Conservation (phyloP, 1,140 invertebrate species). For the Drosophila lacertosa region DNA sequence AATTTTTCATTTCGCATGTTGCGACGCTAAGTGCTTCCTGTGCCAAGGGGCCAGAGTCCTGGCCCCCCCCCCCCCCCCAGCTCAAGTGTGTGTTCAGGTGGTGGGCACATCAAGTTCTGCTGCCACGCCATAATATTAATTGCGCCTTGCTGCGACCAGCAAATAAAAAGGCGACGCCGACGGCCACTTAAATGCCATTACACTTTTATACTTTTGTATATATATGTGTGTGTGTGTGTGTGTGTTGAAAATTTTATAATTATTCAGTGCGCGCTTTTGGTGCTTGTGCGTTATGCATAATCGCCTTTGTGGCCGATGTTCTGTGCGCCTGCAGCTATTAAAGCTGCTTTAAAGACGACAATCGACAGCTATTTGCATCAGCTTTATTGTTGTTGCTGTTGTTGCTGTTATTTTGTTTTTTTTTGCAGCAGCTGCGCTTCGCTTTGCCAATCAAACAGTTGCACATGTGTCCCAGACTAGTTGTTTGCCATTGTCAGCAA, state of each 20-base stretch:
- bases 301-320: constrained; percentile 49
- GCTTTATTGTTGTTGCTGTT: constrained; percentile 38
- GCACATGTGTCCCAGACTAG: constrained; percentile 37
- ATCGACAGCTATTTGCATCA: constrained; percentile 60
- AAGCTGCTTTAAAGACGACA: constrained; percentile 40
- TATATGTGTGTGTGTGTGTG: constrained; percentile 15
- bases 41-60: constrained; percentile 29
- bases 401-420: constrained; percentile 49
- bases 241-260: constrained; percentile 73
- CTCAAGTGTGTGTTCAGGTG: constrained; percentile 12
- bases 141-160: constrained; percentile 49
- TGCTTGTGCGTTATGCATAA: constrained; percentile 44
- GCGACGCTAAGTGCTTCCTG: constrained; percentile 79
- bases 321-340: constrained; percentile 47
- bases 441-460: constrained; percentile 34
- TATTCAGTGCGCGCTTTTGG: constrained; percentile 60
- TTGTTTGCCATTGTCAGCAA: constrained; percentile 45
- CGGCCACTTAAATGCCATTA: constrained; percentile 81
- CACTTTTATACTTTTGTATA: constrained; percentile 71
- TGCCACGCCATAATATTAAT: constrained; percentile 81
- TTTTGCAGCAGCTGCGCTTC: constrained; percentile 53
- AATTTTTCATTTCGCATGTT: constrained; percentile 81
- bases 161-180: constrained; percentile 49
- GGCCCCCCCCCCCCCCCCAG: neutral
- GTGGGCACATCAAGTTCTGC: constrained; percentile 72